Conservation (phyloP, 2,113 vertebrate species). For the Vulpes lagopus region DNA sequence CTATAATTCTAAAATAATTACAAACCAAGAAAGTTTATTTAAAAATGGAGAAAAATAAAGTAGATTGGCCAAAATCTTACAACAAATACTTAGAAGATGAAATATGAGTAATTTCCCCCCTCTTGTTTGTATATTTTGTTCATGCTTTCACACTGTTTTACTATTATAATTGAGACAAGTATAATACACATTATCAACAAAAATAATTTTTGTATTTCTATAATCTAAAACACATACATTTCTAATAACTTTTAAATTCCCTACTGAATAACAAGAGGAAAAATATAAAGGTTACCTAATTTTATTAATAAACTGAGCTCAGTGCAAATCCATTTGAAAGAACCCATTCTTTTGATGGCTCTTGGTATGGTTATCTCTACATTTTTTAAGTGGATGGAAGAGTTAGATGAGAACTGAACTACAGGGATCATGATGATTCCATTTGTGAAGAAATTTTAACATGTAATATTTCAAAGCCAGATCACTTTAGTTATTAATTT, state of each 20-base stretch:
- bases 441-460: background rate
- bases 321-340: background rate
- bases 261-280: background rate
- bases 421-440: background rate
- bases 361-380: background rate
- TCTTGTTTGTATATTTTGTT: background rate
- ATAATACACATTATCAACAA: background rate
- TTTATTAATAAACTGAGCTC: background rate
- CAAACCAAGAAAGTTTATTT: background rate
- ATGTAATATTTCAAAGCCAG: background rate
- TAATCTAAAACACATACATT: background rate
- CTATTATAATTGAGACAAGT: background rate
- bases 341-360: background rate
- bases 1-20: background rate
- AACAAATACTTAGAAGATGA: conserved; percentile 20
- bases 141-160: background rate
- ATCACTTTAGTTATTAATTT: background rate
- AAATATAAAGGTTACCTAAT: background rate
- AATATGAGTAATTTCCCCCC: background rate
- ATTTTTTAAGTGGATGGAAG: background rate
- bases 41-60: conserved; percentile 27
- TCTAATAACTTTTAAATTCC: background rate
- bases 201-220: conserved; percentile 12
- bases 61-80: background rate
- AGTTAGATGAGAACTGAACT: background rate